Conservation (phyloP, 2,113 vertebrate genomes). For the Tenrec ecaudatus region DNA sequence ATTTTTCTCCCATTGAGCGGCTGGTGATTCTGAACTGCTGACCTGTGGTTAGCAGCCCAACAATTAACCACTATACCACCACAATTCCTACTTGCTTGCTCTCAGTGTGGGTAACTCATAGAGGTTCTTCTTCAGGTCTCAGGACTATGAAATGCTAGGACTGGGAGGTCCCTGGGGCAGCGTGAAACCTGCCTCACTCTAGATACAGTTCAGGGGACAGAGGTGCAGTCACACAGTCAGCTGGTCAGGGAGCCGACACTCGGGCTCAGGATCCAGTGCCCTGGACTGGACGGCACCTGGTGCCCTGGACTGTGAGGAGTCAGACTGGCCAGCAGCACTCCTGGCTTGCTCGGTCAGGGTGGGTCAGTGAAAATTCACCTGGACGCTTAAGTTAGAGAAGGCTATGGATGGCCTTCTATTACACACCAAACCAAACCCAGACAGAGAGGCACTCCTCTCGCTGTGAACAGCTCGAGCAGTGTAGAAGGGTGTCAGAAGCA, state of each 20-base stretch:
- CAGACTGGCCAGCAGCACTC: neutral
- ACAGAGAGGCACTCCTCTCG: constrained; percentile 34
- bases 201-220: neutral
- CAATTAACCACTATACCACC: too few species aligned
- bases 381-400: neutral
- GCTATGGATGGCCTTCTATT: neutral
- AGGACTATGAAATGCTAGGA: neutral
- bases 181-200: neutral
- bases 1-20: too few species aligned
- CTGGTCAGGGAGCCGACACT: neutral
- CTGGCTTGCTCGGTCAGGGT: neutral
- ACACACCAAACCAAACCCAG: neutral
- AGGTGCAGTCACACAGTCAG: neutral
- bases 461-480: constrained; percentile 8
- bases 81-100: neutral
- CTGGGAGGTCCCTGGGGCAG: neutral
- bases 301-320: neutral
- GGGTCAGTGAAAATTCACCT: neutral
- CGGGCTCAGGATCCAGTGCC: neutral
- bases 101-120: neutral
- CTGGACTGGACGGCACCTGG: neutral
- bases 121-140: neutral
- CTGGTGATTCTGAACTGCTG: too few species aligned
- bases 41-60: too few species aligned
- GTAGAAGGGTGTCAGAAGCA: constrained; percentile 11